Evolutionary conservation across 2,113 vertebrate species (phyloP).

Genomic region (Syrrhaptes paradoxus): DNA sequence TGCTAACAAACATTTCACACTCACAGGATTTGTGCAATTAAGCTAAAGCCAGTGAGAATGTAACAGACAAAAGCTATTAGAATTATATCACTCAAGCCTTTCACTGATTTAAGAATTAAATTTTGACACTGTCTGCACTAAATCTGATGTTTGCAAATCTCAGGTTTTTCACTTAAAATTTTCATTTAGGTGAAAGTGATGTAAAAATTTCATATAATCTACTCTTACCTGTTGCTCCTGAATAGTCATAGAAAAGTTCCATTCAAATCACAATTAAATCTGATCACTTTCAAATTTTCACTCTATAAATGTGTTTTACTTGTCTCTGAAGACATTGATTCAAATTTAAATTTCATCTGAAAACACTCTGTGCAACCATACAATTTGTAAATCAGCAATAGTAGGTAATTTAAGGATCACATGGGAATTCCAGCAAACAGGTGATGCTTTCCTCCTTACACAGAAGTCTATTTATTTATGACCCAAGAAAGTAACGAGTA

Average conservation of each 20-base stretch:
- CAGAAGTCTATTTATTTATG: not conserved
- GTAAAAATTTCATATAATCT: not conserved
- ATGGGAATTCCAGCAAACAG: not conserved
- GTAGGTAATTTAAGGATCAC: not conserved
- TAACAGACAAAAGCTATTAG: not conserved
- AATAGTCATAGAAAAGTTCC: not conserved
- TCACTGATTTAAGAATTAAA: not conserved
- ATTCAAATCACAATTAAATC: not conserved
- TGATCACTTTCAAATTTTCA: not conserved
- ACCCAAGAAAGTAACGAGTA: not conserved
- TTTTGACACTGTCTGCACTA: not conserved
- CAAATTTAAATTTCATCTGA: slow-evolving; percentile 15
- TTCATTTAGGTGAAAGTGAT: not conserved
- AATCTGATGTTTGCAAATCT: not conserved
- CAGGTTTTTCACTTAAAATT: not conserved
- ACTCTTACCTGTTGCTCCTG: not conserved
- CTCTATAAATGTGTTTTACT: not conserved
- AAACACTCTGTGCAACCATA: not conserved
- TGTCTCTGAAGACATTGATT: not conserved
- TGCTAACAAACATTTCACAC: not conserved
- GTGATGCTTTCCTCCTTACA: not conserved
- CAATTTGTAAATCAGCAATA: not conserved
- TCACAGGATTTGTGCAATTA: not conserved
- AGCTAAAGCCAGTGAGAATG: not conserved
- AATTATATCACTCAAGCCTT: not conserved